Evolutionary conservation across 2,113 vertebrate species (phyloP).

Genomic region (Raja brachyura): DNA sequence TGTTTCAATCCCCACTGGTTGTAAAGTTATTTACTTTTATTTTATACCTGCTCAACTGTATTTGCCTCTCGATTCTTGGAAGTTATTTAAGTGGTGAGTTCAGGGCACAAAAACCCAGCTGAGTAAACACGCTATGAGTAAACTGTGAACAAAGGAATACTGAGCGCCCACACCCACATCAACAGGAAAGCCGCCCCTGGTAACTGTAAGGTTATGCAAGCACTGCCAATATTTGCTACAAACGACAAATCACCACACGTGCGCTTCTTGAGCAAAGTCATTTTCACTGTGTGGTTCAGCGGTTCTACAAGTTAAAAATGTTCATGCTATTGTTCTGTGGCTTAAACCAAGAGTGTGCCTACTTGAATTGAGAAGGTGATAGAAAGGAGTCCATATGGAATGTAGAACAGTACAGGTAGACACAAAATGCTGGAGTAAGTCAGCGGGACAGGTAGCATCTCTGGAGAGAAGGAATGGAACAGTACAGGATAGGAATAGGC

Average conservation of each 20-base stretch:
- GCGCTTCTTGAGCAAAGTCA: neutral
- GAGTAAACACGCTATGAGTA: neutral
- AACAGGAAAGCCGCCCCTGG: neutral
- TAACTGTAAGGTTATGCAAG: constrained; percentile 23
- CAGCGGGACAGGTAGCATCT: too few species aligned
- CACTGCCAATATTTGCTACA: neutral
- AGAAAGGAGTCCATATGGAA: too few species aligned
- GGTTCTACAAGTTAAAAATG: neutral
- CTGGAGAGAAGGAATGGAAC: too few species aligned
- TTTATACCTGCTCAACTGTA: neutral
- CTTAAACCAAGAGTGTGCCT: neutral
- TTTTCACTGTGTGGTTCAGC: neutral
- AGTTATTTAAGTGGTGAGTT: constrained; percentile 26
- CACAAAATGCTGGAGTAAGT: too few species aligned
- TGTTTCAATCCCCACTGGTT: neutral
- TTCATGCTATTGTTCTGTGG: neutral
- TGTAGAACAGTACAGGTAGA: too few species aligned
- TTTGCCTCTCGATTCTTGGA: neutral
- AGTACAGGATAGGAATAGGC: too few species aligned
- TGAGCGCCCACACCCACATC: constrained; percentile 24
- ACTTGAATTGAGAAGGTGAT: neutral
- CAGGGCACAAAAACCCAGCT: neutral
- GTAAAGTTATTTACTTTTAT: constrained; percentile 3
- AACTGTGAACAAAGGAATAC: constrained; percentile 15
- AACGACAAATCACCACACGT: constrained; percentile 11